Conservation (phyloP, 2,888 invertebrate species). For the Aproaerema taeniolella region DNA sequence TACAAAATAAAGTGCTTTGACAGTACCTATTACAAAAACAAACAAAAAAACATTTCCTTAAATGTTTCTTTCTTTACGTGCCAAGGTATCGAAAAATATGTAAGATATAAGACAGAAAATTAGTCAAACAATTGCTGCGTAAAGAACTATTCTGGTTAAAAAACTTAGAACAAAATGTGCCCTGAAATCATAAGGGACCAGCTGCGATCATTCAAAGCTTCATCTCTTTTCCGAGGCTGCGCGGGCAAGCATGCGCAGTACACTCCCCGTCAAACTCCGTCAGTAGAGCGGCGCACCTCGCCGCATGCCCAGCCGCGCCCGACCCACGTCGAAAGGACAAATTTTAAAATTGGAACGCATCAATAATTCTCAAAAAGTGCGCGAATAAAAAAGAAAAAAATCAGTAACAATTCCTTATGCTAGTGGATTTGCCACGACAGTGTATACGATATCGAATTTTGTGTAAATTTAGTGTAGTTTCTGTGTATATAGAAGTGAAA, state of each 20-base stretch:
- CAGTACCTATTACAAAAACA: no score
- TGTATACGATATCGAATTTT: conserved; percentile 34
- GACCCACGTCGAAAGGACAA: conserved; percentile 14
- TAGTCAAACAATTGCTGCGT: no score
- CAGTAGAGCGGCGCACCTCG: conserved; percentile 55
- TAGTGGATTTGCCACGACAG: conserved; percentile 23
- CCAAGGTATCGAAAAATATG: no score
- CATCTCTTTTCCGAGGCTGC: conserved; percentile 49
- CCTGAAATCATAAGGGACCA: no score
- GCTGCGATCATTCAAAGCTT: conserved; percentile 26
- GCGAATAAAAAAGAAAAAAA: conserved; percentile 7
- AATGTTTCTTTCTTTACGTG: no score
- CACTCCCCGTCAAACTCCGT: conserved; percentile 44
- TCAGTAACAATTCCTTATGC: conserved; percentile 23
- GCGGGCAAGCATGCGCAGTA: conserved; percentile 67
- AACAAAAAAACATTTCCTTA: no score
- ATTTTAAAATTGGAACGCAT: conserved; percentile 15
- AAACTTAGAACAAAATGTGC: no score
- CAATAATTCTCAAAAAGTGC: conserved; percentile 27
- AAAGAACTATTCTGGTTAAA: no score
- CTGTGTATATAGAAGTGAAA: conserved; percentile 37
- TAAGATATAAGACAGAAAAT: no score
- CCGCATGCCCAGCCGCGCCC: conserved; percentile 53
- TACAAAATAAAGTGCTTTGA: no score
- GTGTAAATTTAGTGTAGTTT: conserved; percentile 31